These are phyloP conservation scores for Leguminivora glycinivorella DNA, from an alignment of 1,140 invertebrate species.

Conservation along the genomic window DNA sequence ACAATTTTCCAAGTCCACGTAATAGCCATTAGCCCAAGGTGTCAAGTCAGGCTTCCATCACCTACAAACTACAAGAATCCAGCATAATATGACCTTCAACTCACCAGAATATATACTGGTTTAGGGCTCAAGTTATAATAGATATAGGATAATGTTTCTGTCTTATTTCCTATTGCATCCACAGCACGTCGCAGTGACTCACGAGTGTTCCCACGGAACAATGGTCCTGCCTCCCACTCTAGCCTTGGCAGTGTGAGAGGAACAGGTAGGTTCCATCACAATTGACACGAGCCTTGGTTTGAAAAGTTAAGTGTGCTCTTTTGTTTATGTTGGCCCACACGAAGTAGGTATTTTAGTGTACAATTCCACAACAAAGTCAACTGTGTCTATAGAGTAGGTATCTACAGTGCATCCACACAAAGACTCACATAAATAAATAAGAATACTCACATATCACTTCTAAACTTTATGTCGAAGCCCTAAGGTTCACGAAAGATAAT, in stretches of 20 bases:
- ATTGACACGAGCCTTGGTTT: slow-evolving; percentile 24
- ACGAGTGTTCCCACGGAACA: slow-evolving; percentile 21
- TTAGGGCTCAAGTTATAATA: neutral
- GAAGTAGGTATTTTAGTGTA: neutral
- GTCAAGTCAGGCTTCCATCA: neutral
- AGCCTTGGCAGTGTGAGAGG: slow-evolving; percentile 23
- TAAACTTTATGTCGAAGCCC: too few relatives aligned
- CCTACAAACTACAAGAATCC: neutral
- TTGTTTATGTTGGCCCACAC: neutral
- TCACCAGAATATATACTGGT: neutral
- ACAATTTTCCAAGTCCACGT: neutral
- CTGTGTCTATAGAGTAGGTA: too few relatives aligned
- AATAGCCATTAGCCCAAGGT: neutral
- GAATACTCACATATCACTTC: too few relatives aligned
- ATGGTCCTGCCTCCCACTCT: slow-evolving; percentile 21
- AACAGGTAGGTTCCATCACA: slow-evolving; percentile 14
- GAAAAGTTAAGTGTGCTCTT: neutral
- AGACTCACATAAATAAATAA: too few relatives aligned
- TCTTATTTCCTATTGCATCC: neutral
- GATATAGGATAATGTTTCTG: neutral
- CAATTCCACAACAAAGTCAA: neutral
- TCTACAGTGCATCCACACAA: too few relatives aligned
- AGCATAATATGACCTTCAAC: neutral
- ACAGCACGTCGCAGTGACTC: slow-evolving; percentile 18
- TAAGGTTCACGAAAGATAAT: too few relatives aligned